Evolutionary conservation across 2,113 vertebrate genomes (phyloP).

Genomic region (Sardina pilchardus): DNA sequence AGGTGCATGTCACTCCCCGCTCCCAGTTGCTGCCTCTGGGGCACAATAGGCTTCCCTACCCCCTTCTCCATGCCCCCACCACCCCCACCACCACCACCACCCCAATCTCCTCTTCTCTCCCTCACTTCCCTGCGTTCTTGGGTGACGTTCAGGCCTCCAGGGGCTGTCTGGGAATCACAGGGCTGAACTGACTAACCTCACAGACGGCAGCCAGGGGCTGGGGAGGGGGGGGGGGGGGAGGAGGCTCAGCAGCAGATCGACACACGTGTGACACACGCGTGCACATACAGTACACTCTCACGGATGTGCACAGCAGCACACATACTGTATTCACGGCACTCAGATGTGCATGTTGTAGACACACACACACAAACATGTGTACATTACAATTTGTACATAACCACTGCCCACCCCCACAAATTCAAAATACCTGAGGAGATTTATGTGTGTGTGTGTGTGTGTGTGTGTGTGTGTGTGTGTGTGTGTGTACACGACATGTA

Average conservation of each 20-base stretch:
- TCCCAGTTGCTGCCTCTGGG: conserved; percentile 3
- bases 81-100: not conserved
- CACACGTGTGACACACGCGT: not conserved
- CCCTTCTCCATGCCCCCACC: not conserved
- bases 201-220: not conserved
- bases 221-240: not conserved
- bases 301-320: not conserved
- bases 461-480: not conserved
- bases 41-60: not conserved
- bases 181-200: conserved; percentile 11
- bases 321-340: not conserved
- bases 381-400: not conserved
- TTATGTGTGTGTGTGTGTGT: not conserved
- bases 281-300: not conserved
- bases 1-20: not conserved
- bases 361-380: not conserved
- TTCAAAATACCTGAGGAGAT: not conserved
- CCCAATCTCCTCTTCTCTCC: not conserved
- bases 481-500: not conserved
- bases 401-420: not conserved
- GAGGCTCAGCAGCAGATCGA: not conserved
- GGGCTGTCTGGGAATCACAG: conserved; percentile 1
- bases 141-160: not conserved
- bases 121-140: not conserved
- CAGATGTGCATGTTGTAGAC: not conserved